Evolutionary conservation across 1,140 invertebrate species (phyloP), one percentile per base, ranked within the genome.

Genomic region (Drosophila seguyi): DNA sequence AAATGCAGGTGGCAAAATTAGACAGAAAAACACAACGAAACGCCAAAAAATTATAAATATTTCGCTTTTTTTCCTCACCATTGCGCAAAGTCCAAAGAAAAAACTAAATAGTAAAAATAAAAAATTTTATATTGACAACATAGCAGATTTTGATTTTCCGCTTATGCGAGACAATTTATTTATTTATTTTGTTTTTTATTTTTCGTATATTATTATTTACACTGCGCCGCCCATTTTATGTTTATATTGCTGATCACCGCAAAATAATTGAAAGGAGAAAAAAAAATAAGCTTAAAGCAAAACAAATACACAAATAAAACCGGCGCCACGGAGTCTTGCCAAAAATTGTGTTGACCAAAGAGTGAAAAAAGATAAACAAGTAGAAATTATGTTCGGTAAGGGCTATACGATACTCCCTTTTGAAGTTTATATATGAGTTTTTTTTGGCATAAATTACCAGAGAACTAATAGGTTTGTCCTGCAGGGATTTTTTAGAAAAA

Each of bases 1-100:
- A 88, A 85, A 88, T 81, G 85, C 85, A 88, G 85, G 85, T 88
- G 85, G 85, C 86, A 90, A 88, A 88, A 88, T 90, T 88, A 88
- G 85, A 88, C 85, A 88, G 72, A 88, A 69, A 88, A 50, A 83
- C 73, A 88, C 53, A 80, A 62, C 59, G 55, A 61, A 42, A 76
- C 66, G 47, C 67, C 72, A 78, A 84, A 72, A 67, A 75, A 52
- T 60, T 77, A 83, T 84, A 71, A 69, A 65, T 68, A 78, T 76
- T 76, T 58, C 27, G 45, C 25, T 50, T 71, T 71, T 71, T 71
- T 75, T 76, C 29, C 34, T 25, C 13, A 31, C 42, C 68, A 38
- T 72, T 72, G 69, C 69, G 69, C 42, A 72, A 72, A 72, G 34
- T 82, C 20, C n/a, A 20, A 42, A 53, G 22, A 55, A 47, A 57